These are phyloP conservation scores for Oxytorus armatus DNA, from an alignment of 2,888 invertebrate genomes.

Conservation along the genomic window DNA sequence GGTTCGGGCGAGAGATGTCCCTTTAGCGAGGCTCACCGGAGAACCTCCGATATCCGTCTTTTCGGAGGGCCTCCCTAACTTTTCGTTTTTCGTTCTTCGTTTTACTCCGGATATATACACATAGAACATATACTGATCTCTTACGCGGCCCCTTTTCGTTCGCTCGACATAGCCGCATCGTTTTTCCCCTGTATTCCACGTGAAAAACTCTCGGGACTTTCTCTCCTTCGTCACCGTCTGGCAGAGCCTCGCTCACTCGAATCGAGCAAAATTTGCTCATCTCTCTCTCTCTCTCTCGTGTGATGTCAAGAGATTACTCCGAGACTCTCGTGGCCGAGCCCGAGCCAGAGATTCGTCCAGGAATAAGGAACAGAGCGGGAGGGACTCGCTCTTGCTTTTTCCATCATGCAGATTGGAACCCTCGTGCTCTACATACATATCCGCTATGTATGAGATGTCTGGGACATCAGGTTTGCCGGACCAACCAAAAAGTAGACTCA, in stretches of 20 bases:
- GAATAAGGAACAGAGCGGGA: too few relatives aligned
- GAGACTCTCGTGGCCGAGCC: conserved; percentile 47
- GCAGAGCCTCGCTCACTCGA: conserved; percentile 18
- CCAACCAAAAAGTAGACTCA: background rate
- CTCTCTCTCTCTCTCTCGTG: conserved; percentile 57
- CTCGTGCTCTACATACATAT: conserved; percentile 23
- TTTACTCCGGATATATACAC: background rate
- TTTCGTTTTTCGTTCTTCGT: conserved; percentile 28
- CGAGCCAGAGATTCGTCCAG: conserved; percentile 50
- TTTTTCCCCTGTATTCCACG: conserved; percentile 14
- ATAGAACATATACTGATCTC: background rate
- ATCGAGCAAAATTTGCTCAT: conserved; percentile 75
- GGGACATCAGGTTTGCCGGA: conserved; percentile 6
- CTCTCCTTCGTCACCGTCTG: conserved; percentile 46
- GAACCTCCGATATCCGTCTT: conserved; percentile 65
- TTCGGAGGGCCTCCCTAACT: conserved; percentile 59
- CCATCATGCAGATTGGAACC: conserved; percentile 76
- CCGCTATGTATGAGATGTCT: conserved; percentile 2
- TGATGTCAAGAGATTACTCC: conserved; percentile 76
- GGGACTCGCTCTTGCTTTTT: conserved; percentile 48
- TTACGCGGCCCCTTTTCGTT: conserved; percentile 10
- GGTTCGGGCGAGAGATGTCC: conserved; percentile 71
- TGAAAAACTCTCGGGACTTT: conserved; percentile 31
- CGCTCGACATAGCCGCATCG: background rate
- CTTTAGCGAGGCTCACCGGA: conserved; percentile 73